Base-by-base conservation (phyloP, 2,113 vertebrate species). In the Pedionomus torquatus region DNA sequence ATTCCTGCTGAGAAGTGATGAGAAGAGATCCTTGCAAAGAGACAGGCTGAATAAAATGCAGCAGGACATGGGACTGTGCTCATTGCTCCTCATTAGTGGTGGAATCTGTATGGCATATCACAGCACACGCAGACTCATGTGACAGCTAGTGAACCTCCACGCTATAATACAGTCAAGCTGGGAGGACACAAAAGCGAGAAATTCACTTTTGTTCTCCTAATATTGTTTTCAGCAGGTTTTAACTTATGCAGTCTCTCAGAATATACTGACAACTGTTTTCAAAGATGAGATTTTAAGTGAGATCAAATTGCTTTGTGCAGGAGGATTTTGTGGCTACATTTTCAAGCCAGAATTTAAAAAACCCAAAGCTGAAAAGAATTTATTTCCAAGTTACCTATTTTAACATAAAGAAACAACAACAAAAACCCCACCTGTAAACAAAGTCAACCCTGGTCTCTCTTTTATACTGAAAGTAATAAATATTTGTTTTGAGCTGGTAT, bases 141-240 rank as follows among this genome's bases (percentile, higher is more conserved):
- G 90, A 95, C 93, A 95, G 83, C 65, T 48, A 24, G 28, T 25
- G 57, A n/a, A n/a, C 75, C 81, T 91, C 78, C 81, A 75, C 1
- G 23, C 81, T 87, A 15, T 51, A 74, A 70, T 81, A 60, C 28
- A 52, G 51, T 80, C 95, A 91, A 90, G 72, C 83, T 91, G 83
- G 7, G 85, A 83, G 64, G 51, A 71, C 77, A 92, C 83, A 87
- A 75, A 94, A 85, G 83, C 13, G 6, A 92, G 65, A 64, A 51
- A 85, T 93, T 89, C 72, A 17, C 51, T 71, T 95, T 95, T 95
- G 78, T 91, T 81, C 75, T 68, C 75, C 43, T 80, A 79, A 74
- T 83, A 77, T 58, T 90, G 74, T 90, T 93, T 96, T 87, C 91
- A 92, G 81, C 84, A 48, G 83, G 66, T 79, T 96, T 96, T 93